These are phyloP conservation scores for Lithophane leautieri DNA, from an alignment of 2,888 invertebrate genomes.

Conservation along the genomic window DNA sequence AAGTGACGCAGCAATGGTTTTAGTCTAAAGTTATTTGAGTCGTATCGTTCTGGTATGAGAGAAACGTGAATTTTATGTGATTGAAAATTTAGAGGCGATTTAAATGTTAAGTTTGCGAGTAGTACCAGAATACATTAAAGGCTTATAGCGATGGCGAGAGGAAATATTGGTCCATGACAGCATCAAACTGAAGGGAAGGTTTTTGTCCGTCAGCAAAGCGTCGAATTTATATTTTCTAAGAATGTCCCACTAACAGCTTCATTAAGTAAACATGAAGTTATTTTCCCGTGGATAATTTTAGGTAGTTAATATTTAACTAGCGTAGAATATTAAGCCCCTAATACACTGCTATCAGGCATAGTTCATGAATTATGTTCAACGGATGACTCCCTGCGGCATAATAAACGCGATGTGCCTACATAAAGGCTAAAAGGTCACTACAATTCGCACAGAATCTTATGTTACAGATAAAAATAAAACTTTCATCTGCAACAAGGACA, in stretches of 20 bases:
- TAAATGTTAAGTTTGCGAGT: slow-evolving; percentile 12
- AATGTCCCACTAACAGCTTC: neutral
- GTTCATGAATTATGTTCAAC: slow-evolving; percentile 47
- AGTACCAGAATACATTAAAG: neutral
- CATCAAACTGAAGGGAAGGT: neutral
- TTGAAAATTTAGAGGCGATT: neutral
- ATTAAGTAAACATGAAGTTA: neutral
- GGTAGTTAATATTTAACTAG: slow-evolving; percentile 25
- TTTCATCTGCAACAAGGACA: slow-evolving; percentile 37
- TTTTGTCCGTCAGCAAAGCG: neutral
- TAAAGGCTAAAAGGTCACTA: slow-evolving; percentile 41
- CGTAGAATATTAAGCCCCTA: slow-evolving; percentile 23
- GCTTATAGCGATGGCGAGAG: neutral
- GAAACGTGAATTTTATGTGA: neutral
- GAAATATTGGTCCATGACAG: neutral
- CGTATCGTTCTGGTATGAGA: slow-evolving; percentile 11
- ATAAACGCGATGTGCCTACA: slow-evolving; percentile 39
- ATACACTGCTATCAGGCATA: slow-evolving; percentile 25
- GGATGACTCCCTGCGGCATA: slow-evolving; percentile 27
- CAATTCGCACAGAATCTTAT: slow-evolving; percentile 39
- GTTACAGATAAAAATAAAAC: slow-evolving; percentile 57
- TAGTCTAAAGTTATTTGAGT: slow-evolving; percentile 48
- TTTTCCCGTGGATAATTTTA: slow-evolving; percentile 3
- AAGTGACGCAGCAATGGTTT: slow-evolving; percentile 52
- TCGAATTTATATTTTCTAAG: neutral